Conservation (phyloP, 2,797 vertebrate species). For the Microctenopoma lineatum region DNA sequence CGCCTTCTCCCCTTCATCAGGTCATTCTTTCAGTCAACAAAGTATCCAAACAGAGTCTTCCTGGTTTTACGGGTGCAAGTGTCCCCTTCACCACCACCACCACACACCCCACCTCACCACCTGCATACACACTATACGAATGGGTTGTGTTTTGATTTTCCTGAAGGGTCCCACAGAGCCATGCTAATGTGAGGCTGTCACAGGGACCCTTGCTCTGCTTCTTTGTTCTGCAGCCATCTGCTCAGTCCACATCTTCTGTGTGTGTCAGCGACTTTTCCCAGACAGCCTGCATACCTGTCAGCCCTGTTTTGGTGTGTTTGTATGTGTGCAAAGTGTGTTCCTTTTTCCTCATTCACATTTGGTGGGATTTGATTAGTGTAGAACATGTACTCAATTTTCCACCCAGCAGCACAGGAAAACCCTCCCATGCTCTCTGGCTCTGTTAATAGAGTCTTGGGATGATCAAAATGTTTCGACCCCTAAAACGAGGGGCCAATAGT, state of each 20-base stretch:
- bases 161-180: constrained; percentile 42
- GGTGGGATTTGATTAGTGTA: constrained; percentile 79
- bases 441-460: constrained; percentile 64
- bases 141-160: constrained; percentile 47
- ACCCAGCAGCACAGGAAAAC: constrained; percentile 74
- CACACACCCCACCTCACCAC: no score
- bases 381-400: constrained; percentile 83
- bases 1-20: constrained; percentile 22
- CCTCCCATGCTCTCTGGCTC: constrained; percentile 44
- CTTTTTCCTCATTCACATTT: constrained; percentile 64
- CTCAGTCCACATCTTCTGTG: constrained; percentile 59
- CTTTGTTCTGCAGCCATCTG: constrained; percentile 67
- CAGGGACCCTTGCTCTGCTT: constrained; percentile 44
- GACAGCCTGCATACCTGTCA: constrained; percentile 60
- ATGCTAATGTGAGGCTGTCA: constrained; percentile 43
- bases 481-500: constrained; percentile 64
- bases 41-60: constrained; percentile 64
- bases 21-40: constrained; percentile 46
- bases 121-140: constrained; percentile 39
- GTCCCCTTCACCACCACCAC: constrained; percentile 16
- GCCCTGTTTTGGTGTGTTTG: constrained; percentile 31
- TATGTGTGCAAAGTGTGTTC: constrained; percentile 9
- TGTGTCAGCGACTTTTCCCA: constrained; percentile 61
- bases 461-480: constrained; percentile 71
- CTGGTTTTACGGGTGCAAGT: constrained; percentile 48